Percentiles rank a stretch among this genome's conserved stretches.
Evolutionary conservation across 1,140 invertebrate genomes (phyloP).

Genomic region (Trichonephila clavata): DNA sequence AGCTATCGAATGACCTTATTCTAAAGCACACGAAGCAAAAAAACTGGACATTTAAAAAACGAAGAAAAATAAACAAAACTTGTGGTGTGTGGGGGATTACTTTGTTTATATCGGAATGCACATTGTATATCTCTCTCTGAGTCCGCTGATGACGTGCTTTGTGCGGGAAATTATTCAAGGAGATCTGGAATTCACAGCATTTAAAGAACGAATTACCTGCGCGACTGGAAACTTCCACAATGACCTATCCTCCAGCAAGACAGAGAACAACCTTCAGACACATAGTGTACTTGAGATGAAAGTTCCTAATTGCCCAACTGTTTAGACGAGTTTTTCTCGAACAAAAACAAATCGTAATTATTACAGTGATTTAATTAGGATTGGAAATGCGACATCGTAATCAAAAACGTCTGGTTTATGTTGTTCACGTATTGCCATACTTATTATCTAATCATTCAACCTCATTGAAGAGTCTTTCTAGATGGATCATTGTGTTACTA

Average conservation of each 20-base stretch:
- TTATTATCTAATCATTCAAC: background rate
- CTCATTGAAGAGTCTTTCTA: background rate
- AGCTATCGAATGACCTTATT: conserved; percentile 25
- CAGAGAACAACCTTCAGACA: conserved; percentile 1
- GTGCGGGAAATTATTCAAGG: background rate
- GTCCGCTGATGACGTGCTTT: background rate
- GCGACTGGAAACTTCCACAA: conserved; percentile 1
- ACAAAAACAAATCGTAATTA: background rate
- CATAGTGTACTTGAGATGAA: background rate
- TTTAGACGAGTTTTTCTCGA: background rate
- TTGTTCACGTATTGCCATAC: background rate
- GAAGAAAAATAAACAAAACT: background rate
- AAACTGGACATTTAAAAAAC: background rate
- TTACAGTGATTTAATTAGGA: background rate
- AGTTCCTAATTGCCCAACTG: background rate
- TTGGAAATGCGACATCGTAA: background rate
- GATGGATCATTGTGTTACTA: background rate
- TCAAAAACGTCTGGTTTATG: background rate
- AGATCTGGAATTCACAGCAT: conserved; percentile 3
- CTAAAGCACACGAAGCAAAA: background rate
- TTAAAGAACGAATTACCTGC: background rate
- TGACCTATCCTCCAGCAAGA: conserved; percentile 1
- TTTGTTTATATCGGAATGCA: background rate
- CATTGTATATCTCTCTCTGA: background rate
- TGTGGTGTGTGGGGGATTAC: background rate